Conservation (phyloP, 2,113 vertebrate species). For the Xiphophorus hellerii region DNA sequence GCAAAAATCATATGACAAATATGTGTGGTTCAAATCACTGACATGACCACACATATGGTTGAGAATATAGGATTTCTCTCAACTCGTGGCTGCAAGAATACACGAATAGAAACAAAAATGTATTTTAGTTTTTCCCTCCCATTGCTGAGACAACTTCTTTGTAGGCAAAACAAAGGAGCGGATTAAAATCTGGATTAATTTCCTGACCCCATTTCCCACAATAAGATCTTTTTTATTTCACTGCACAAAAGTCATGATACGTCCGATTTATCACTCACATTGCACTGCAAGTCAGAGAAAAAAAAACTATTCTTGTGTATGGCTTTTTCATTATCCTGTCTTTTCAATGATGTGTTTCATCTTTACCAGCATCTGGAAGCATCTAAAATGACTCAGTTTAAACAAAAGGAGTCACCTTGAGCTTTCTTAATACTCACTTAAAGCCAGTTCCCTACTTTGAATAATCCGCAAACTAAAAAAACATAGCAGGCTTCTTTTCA, state of each 20-base stretch:
- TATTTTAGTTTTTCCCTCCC: not conserved
- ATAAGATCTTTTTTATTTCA: not conserved
- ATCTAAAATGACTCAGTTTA: not conserved
- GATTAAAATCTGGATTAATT: conserved; percentile 52
- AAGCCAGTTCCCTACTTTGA: conserved; percentile 15
- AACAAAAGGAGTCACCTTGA: conserved; percentile 56
- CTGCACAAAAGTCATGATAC: conserved; percentile 10
- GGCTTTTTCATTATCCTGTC: not conserved
- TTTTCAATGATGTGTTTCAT: conserved; percentile 5
- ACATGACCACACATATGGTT: not conserved
- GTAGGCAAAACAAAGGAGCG: conserved; percentile 16
- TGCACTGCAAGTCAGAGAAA: not conserved
- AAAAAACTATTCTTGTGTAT: not conserved
- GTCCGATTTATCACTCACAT: conserved; percentile 16
- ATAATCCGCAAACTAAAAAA: conserved; percentile 62
- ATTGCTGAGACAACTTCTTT: conserved; percentile 14
- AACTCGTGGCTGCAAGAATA: not conserved
- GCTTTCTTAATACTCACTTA: conserved; percentile 12
- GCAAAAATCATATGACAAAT: conserved; percentile 23
- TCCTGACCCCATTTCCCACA: conserved; percentile 26
- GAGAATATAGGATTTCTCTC: not conserved
- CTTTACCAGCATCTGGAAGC: not conserved
- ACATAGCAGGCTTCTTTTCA: conserved; percentile 15
- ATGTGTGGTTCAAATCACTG: conserved; percentile 5
- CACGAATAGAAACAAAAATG: not conserved